Conservation (phyloP, 2,797 vertebrate genomes). For the Calcarius lapponicus region DNA sequence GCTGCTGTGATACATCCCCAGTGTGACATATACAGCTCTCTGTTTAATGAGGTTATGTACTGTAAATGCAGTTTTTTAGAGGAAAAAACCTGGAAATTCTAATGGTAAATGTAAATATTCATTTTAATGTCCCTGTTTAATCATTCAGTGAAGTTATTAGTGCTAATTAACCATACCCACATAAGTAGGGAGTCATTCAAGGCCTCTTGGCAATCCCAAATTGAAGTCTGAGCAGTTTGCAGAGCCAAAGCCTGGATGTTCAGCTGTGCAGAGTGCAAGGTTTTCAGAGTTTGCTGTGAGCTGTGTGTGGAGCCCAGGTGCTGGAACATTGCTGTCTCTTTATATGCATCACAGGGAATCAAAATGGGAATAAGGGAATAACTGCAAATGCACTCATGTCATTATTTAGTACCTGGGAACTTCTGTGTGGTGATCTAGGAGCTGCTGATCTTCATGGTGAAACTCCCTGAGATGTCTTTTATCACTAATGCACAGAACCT, state of each 20-base stretch:
- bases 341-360: not conserved
- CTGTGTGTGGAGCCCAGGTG: not conserved
- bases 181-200: not conserved
- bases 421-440: not conserved
- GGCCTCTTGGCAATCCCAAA: not conserved
- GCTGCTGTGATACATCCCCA: not conserved
- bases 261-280: not conserved
- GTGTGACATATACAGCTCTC: not conserved
- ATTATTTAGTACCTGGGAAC: not conserved
- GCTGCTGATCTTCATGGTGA: not conserved
- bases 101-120: not conserved
- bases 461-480: not conserved
- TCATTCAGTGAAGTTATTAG: not conserved
- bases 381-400: not conserved
- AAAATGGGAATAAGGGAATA: not conserved
- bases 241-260: not conserved
- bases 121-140: not conserved
- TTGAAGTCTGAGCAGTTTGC: not conserved
- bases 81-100: not conserved
- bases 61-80: not conserved
- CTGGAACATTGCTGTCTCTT: not conserved
- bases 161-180: not conserved
- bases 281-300: not conserved
- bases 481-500: not conserved
- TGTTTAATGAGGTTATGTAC: not conserved